phyloP scores from a whole-genome alignment of 1,140 invertebrate species.

The Apis cerana region DNA sequence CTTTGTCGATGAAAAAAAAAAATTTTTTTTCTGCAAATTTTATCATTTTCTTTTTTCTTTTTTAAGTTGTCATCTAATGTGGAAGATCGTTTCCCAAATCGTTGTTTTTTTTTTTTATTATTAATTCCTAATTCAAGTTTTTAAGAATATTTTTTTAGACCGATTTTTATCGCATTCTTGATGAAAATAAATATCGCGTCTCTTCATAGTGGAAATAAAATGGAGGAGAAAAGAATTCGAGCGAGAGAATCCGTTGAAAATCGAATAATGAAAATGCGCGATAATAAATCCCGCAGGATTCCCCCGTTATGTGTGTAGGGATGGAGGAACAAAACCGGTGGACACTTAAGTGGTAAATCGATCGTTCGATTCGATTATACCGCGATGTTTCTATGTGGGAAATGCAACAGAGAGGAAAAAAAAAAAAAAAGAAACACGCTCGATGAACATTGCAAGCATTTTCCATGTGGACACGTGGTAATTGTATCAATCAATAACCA shows the following conservation, averaged over 20 bases:
- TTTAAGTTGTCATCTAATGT: too few species aligned
- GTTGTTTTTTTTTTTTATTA: too few species aligned
- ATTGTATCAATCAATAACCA: constrained; percentile 55
- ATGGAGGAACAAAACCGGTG: too few species aligned
- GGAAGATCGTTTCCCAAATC: too few species aligned
- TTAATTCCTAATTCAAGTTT: too few species aligned
- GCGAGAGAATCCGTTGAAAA: background rate
- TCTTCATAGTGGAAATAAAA: too few species aligned
- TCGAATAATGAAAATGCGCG: background rate
- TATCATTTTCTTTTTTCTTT: background rate
- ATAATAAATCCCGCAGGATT: background rate
- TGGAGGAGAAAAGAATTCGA: too few species aligned
- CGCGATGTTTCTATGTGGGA: background rate
- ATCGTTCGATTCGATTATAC: background rate
- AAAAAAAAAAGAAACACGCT: background rate
- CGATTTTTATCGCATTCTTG: too few species aligned
- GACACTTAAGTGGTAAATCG: background rate
- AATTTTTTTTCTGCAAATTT: background rate
- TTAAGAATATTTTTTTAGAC: too few species aligned
- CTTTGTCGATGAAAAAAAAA: too few species aligned
- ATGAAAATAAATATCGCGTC: too few species aligned
- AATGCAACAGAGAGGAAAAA: constrained; percentile 35
- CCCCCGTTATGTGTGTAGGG: background rate
- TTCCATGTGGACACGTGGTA: constrained; percentile 35
- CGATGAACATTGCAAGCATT: constrained; percentile 54